Percentiles rank a stretch among this genome's conserved stretches.
Conservation (phyloP, 2,113 vertebrate genomes). For the Catagonus wagneri region DNA sequence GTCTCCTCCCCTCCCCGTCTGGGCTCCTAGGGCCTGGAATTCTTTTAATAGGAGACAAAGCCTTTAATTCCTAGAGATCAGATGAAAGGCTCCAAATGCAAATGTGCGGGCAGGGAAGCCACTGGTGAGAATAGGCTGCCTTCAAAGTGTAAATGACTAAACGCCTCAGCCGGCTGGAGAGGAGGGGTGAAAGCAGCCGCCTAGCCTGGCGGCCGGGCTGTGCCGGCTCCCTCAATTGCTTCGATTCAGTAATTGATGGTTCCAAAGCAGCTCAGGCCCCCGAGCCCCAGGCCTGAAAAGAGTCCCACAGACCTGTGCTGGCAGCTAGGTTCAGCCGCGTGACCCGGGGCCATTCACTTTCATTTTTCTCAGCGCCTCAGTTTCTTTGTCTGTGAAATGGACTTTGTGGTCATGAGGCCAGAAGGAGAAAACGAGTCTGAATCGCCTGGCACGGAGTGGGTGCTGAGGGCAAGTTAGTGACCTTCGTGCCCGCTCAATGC, state of each 20-base stretch:
- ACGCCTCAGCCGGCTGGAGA: neutral
- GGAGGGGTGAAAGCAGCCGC: neutral
- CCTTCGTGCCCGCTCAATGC: neutral
- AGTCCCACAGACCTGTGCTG: neutral
- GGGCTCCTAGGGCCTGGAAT: conserved; percentile 44
- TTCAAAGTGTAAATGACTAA: conserved; percentile 69
- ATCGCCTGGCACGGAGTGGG: neutral
- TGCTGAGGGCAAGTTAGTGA: neutral
- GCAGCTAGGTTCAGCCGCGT: neutral
- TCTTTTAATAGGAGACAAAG: conserved; percentile 80
- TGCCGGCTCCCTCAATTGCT: neutral
- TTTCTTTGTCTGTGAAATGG: conserved; percentile 59
- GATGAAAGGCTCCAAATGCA: conserved; percentile 77
- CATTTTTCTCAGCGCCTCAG: neutral
- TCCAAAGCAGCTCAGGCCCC: neutral
- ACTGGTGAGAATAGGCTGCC: conserved; percentile 61
- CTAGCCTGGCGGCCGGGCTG: neutral
- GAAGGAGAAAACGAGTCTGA: neutral
- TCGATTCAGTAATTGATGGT: neutral
- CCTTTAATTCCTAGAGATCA: conserved; percentile 74
- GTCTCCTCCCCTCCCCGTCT: neutral
- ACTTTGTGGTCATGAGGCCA: neutral
- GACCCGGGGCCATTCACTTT: neutral
- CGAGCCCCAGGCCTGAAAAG: neutral
- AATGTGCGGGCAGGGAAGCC: conserved; percentile 36